Percentiles rank a stretch among this genome's conserved stretches.
phyloP scores from a whole-genome alignment of 2,888 invertebrate species.

The Clusia tigrina region DNA sequence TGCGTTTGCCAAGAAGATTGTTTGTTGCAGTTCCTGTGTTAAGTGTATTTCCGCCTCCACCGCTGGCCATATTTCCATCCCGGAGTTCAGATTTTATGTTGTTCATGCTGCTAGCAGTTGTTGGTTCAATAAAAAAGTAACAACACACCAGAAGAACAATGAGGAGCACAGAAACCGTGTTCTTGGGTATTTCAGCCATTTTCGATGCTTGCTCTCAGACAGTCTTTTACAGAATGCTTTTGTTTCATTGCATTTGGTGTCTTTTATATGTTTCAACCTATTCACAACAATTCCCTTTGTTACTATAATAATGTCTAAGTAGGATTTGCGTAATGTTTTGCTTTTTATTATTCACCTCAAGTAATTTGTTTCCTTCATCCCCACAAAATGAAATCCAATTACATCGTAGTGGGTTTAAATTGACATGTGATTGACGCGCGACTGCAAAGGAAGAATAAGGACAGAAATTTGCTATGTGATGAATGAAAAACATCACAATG shows the following conservation, averaged over 20 bases:
- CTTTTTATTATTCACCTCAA: slow-evolving; percentile 31
- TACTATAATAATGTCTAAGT: neutral
- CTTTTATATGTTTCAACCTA: neutral
- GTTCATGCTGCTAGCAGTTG: slow-evolving; percentile 27
- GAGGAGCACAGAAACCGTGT: neutral
- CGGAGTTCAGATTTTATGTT: slow-evolving; percentile 24
- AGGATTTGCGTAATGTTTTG: neutral
- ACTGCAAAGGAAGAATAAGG: too few species aligned
- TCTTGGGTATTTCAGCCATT: neutral
- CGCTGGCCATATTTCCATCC: slow-evolving; percentile 23
- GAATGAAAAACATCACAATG: too few species aligned
- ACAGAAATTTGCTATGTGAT: too few species aligned
- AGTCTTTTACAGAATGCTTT: neutral
- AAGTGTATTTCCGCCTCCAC: slow-evolving; percentile 25
- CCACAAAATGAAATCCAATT: slow-evolving; percentile 21
- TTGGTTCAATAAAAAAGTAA: slow-evolving; percentile 21
- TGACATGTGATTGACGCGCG: slow-evolving; percentile 34
- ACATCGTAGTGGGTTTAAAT: slow-evolving; percentile 4
- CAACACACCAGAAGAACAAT: slow-evolving; percentile 10
- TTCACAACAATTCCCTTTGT: neutral
- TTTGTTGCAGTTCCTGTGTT: slow-evolving; percentile 34
- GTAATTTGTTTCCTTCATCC: neutral
- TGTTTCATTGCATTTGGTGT: slow-evolving; percentile 25
- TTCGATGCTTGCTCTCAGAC: neutral
- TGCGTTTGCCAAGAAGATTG: slow-evolving; percentile 39